phyloP scores from a whole-genome alignment of 1,140 invertebrate species.

The Dendrolimus punctatus region DNA sequence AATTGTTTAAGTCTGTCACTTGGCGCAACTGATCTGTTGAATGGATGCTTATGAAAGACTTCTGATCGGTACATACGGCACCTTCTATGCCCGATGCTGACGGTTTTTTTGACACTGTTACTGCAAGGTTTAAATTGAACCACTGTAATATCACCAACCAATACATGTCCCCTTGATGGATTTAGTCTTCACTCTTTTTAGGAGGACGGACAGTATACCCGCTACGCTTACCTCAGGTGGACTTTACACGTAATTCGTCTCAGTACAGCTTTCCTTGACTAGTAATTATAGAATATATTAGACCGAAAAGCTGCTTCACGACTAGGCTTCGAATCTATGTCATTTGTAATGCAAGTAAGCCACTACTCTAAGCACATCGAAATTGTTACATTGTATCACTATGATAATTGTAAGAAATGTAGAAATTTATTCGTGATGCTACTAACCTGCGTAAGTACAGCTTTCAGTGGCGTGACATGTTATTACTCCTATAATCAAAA shows the following conservation, averaged over 20 bases:
- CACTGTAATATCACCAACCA: neutral
- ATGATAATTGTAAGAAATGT: too few relatives aligned
- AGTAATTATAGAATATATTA: too few relatives aligned
- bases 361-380: too few relatives aligned
- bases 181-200: too few relatives aligned
- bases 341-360: too few relatives aligned
- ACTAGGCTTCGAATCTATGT: too few relatives aligned
- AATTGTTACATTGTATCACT: too few relatives aligned
- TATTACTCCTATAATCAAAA: slow-evolving; percentile 37
- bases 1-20: slow-evolving; percentile 32
- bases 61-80: slow-evolving; percentile 39
- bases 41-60: slow-evolving; percentile 63
- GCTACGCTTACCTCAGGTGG: too few relatives aligned
- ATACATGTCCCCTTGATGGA: neutral
- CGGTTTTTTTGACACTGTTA: slow-evolving; percentile 54
- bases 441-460: slow-evolving; percentile 54
- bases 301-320: too few relatives aligned
- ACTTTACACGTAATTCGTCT: too few relatives aligned
- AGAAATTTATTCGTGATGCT: neutral
- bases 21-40: slow-evolving; percentile 61
- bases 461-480: slow-evolving; percentile 38
- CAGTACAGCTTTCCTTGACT: too few relatives aligned
- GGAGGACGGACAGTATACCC: too few relatives aligned
- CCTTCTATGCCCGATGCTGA: slow-evolving; percentile 33
- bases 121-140: slow-evolving; percentile 22